A percentile compares a stretch with the other conserved stretches of the same genome.
These are phyloP conservation scores for Porites australiensis DNA, from an alignment of 64 coral and sea anemone species.

Conservation along the genomic window DNA sequence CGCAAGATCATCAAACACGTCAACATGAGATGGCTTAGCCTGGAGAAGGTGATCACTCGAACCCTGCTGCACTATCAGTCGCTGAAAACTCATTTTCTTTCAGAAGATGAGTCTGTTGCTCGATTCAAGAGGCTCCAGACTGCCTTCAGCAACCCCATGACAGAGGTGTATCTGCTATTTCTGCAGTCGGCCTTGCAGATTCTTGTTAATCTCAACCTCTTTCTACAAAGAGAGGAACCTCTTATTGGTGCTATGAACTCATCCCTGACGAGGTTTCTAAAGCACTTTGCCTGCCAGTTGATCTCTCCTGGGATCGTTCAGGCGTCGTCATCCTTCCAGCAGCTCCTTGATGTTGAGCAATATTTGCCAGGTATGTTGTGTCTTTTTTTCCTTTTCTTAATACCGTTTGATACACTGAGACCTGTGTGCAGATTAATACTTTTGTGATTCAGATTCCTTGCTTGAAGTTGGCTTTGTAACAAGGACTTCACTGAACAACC, in stretches of 20 bases:
- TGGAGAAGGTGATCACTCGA: slow-evolving; percentile 33
- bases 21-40: slow-evolving; percentile 77
- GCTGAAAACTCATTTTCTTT: slow-evolving; percentile 61
- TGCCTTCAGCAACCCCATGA: slow-evolving; percentile 67
- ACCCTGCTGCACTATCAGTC: slow-evolving; percentile 55
- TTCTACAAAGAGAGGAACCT: slow-evolving; percentile 68
- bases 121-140: slow-evolving; percentile 44
- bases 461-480: slow-evolving; percentile 45
- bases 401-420: neutral
- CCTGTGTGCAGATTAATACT: slow-evolving; percentile 12
- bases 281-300: slow-evolving; percentile 58
- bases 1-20: slow-evolving; percentile 66
- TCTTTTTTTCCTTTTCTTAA: neutral
- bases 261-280: slow-evolving; percentile 36
- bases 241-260: slow-evolving; percentile 44
- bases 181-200: slow-evolving; percentile 61
- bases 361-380: slow-evolving; percentile 31
- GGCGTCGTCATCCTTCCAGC: neutral
- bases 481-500: slow-evolving; percentile 26
- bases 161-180: slow-evolving; percentile 71
- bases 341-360: slow-evolving; percentile 50
- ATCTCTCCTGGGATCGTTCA: slow-evolving; percentile 40
- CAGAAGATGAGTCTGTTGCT: slow-evolving; percentile 26
- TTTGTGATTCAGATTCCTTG: slow-evolving; percentile 13
- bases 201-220: slow-evolving; percentile 60